These are phyloP conservation scores for Girardinus metallicus DNA, from an alignment of 2,797 vertebrate species.

Conservation along the genomic window DNA sequence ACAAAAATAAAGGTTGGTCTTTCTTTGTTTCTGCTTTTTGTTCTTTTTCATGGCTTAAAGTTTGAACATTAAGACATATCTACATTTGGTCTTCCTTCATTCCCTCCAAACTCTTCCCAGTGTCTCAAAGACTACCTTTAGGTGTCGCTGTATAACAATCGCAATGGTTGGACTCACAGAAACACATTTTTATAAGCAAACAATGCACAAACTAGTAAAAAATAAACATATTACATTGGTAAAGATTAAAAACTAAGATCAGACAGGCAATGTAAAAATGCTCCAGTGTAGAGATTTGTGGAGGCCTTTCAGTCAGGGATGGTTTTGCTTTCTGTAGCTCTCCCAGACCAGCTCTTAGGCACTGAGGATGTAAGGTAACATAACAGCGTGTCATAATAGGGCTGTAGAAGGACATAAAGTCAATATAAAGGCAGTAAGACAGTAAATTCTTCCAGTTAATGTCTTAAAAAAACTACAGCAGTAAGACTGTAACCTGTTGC, in stretches of 20 bases:
- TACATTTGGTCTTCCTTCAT: slow-evolving; percentile 69
- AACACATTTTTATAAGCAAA: slow-evolving; percentile 21
- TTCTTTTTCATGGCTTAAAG: slow-evolving; percentile 72
- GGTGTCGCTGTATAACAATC: slow-evolving; percentile 7
- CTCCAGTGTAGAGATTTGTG: slow-evolving; percentile 23
- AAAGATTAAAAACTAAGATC: slow-evolving; percentile 25
- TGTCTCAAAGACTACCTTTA: slow-evolving; percentile 68
- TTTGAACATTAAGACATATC: slow-evolving; percentile 63
- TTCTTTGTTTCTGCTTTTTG: slow-evolving; percentile 47
- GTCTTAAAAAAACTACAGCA: slow-evolving; percentile 16
- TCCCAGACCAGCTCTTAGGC: slow-evolving; percentile 3
- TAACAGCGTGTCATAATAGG: not conserved
- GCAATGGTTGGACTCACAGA: slow-evolving; percentile 11
- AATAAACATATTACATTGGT: not conserved
- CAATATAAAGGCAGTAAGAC: slow-evolving; percentile 9
- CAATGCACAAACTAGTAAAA: slow-evolving; percentile 30
- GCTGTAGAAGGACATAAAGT: slow-evolving; percentile 4
- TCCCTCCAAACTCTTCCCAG: slow-evolving; percentile 34
- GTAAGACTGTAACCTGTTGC: slow-evolving; percentile 3
- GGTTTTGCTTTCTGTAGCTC: not conserved
- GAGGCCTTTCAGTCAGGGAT: slow-evolving; percentile 26
- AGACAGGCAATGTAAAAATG: slow-evolving; percentile 18
- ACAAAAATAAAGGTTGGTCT: slow-evolving; percentile 80
- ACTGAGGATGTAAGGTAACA: slow-evolving; percentile 4
- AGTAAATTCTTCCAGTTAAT: slow-evolving; percentile 34